Conservation (phyloP, 2,113 vertebrate genomes). For the Chaenocephalus aceratus region DNA sequence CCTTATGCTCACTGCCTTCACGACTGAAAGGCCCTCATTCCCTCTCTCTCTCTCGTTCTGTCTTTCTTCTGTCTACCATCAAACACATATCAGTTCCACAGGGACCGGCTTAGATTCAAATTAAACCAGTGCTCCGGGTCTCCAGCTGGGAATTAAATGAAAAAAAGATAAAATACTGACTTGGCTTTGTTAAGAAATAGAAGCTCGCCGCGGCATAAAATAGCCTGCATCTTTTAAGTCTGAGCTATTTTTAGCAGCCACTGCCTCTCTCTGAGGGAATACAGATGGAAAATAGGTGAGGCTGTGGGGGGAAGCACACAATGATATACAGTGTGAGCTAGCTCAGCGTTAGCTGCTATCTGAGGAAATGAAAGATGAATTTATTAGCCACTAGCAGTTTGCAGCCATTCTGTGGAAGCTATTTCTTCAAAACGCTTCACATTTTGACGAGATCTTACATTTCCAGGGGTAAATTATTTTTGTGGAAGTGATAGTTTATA, state of each 20-base stretch:
- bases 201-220: constrained; percentile 65
- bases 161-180: constrained; percentile 63
- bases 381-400: constrained; percentile 12
- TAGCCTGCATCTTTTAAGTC: constrained; percentile 74
- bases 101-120: constrained; percentile 75
- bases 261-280: constrained; percentile 62
- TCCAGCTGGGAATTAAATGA: constrained; percentile 68
- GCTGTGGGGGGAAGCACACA: constrained; percentile 27
- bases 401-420: background rate
- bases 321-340: constrained; percentile 49
- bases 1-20: constrained; percentile 35
- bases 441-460: background rate
- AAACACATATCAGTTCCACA: constrained; percentile 68
- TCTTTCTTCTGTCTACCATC: constrained; percentile 68
- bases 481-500: background rate
- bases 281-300: constrained; percentile 75
- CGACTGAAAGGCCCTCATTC: constrained; percentile 35
- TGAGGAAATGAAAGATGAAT: constrained; percentile 43
- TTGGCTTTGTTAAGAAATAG: constrained; percentile 79
- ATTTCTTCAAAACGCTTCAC: constrained; percentile 1
- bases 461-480: background rate
- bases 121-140: constrained; percentile 72
- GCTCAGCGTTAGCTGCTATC: constrained; percentile 64
- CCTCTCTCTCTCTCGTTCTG: constrained; percentile 25
- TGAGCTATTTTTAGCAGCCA: constrained; percentile 76